phyloP scores from a whole-genome alignment of 2,888 invertebrate species.

The Caprella mutica region DNA sequence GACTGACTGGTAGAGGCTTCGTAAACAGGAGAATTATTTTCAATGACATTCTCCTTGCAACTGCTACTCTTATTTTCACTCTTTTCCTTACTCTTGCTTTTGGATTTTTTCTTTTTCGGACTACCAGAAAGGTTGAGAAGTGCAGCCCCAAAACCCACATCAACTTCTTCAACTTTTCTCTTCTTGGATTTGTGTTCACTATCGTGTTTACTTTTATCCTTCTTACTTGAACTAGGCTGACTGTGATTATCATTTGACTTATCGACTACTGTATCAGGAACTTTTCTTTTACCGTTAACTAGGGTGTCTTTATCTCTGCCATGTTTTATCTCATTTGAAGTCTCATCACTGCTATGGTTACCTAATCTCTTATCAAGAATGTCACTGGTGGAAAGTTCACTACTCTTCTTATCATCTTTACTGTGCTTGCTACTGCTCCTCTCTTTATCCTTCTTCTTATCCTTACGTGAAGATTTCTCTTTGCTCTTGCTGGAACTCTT shows the following conservation, averaged over 20 bases:
- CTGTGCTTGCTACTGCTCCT: conserved; percentile 14
- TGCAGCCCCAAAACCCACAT: conserved; percentile 27
- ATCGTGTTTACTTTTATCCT: not conserved
- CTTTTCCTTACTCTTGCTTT: conserved; percentile 1
- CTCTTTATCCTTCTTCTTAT: conserved; percentile 8
- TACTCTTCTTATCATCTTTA: conserved; percentile 6
- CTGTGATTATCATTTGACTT: not conserved
- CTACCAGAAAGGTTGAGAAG: conserved; percentile 21
- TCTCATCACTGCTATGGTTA: not conserved
- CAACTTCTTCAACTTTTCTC: conserved; percentile 5
- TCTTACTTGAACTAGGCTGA: not conserved
- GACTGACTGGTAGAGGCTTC: not conserved
- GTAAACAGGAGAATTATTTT: not conserved
- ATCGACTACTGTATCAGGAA: not conserved
- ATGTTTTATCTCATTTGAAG: not conserved
- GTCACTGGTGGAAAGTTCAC: not conserved
- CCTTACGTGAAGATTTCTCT: conserved; percentile 7
- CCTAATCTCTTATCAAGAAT: not conserved
- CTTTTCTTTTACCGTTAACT: not conserved
- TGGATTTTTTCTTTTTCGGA: conserved; percentile 30
- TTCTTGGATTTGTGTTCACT: not conserved
- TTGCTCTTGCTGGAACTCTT: conserved; percentile 2
- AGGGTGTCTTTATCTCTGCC: conserved; percentile 1
- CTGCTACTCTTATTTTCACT: too few species aligned
- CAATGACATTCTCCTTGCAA: too few species aligned